A percentile compares a stretch with the other conserved stretches of the same genome.
Evolutionary conservation across 2,797 vertebrate species (phyloP).

Genomic region (Eutrigla gurnardus): DNA sequence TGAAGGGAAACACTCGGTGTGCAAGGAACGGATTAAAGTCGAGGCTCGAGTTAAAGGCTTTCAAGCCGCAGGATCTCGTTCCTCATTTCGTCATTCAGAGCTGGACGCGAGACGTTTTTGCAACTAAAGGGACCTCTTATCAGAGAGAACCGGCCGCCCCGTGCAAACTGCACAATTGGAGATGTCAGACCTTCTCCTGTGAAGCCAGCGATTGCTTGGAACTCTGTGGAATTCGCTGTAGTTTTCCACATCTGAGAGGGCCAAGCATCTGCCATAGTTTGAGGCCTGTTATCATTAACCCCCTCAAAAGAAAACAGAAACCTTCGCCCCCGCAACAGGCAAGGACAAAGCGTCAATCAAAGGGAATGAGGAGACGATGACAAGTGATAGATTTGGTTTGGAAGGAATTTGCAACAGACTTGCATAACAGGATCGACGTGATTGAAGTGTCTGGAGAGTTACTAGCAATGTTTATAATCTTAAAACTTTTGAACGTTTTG

Average conservation of each 20-base stretch:
- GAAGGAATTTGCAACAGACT: constrained; percentile 57
- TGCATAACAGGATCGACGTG: constrained; percentile 38
- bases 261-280: constrained; percentile 73
- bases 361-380: constrained; percentile 51
- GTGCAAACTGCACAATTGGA: constrained; percentile 52
- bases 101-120: constrained; percentile 44
- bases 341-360: constrained; percentile 60
- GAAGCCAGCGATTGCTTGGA: constrained; percentile 57
- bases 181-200: constrained; percentile 56
- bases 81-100: constrained; percentile 39
- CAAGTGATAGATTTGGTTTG: constrained; percentile 44
- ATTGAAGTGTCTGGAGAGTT: constrained; percentile 44
- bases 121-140: constrained; percentile 57
- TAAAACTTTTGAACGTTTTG: constrained; percentile 16
- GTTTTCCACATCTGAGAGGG: constrained; percentile 72
- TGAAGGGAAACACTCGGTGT: constrained; percentile 41
- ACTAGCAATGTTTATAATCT: constrained; percentile 16
- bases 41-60: constrained; percentile 41
- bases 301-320: constrained; percentile 69
- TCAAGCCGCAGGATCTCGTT: constrained; percentile 29
- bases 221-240: constrained; percentile 55
- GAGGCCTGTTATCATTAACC: constrained; percentile 75
- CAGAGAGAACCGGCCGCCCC: constrained; percentile 46
- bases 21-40: neutral
- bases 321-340: constrained; percentile 45